Evolutionary conservation across 2,797 vertebrate genomes (phyloP).

Genomic region (Acanthornis magna): DNA sequence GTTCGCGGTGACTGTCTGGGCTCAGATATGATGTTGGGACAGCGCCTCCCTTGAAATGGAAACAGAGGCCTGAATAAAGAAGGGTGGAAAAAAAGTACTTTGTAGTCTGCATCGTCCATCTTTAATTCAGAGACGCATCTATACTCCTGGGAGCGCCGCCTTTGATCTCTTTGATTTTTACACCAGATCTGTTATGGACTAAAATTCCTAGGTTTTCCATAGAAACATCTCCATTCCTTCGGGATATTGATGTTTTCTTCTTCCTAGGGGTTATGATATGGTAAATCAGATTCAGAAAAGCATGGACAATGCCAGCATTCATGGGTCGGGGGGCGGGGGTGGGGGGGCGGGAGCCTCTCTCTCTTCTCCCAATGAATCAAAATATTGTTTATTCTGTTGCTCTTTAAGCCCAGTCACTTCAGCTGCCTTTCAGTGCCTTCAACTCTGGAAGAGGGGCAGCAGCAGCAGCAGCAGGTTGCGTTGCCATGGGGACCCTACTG

Average conservation of each 20-base stretch:
- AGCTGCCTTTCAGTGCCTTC: conserved; percentile 85
- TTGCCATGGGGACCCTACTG: conserved; percentile 83
- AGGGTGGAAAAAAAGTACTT: conserved; percentile 78
- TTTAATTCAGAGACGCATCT: conserved; percentile 87
- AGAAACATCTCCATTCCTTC: conserved; percentile 96
- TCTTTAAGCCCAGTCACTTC: conserved; percentile 84
- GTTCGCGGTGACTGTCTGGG: conserved; percentile 62
- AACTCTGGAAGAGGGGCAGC: conserved; percentile 82
- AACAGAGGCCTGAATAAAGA: conserved; percentile 75
- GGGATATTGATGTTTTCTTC: conserved; percentile 99
- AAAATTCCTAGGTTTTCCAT: conserved; percentile 98
- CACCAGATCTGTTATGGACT: conserved; percentile 90
- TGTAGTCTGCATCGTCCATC: conserved; percentile 91
- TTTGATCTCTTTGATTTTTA: conserved; percentile 93
- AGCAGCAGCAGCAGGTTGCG: conserved; percentile 84
- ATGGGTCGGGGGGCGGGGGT: conserved; percentile 66
- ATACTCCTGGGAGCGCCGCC: conserved; percentile 82
- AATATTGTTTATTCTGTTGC: conserved; percentile 92
- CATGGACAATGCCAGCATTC: conserved; percentile 91
- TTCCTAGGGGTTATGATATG: conserved; percentile 99
- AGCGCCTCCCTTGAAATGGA: conserved; percentile 79
- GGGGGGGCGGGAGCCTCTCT: conserved; percentile 57
- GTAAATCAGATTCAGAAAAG: conserved; percentile 95
- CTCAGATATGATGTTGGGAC: conserved; percentile 75
- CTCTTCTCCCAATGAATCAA: conserved; percentile 88